Conservation (phyloP, 2,888 invertebrate species). For the Amitus sp. region DNA sequence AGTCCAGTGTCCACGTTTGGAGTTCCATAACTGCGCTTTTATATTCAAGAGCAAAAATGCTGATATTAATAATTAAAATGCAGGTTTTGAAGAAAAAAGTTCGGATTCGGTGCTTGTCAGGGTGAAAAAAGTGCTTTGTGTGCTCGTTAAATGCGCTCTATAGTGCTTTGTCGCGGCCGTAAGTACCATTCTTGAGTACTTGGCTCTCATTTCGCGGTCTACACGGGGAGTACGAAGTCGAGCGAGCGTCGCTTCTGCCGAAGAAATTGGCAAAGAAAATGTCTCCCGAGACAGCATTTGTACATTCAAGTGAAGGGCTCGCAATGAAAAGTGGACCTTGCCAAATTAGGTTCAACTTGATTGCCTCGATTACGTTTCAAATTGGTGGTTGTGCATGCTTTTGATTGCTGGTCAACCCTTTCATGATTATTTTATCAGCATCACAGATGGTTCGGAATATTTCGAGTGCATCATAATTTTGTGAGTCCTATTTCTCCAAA, state of each 20-base stretch:
- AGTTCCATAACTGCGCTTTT: not conserved
- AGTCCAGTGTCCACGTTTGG: too few species aligned
- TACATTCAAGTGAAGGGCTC: constrained; percentile 11
- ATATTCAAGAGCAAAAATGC: not conserved
- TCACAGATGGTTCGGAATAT: too few species aligned
- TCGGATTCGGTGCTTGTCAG: constrained; percentile 15
- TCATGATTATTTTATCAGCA: too few species aligned
- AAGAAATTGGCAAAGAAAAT: constrained; percentile 33
- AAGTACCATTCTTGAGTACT: constrained; percentile 27
- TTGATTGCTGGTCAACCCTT: not conserved
- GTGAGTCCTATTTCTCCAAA: too few species aligned
- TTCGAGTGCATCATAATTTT: too few species aligned
- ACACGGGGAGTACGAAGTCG: constrained; percentile 29
- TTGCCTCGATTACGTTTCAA: constrained; percentile 4
- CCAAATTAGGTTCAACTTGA: constrained; percentile 18
- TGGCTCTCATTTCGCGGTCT: constrained; percentile 31
- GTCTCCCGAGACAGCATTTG: constrained; percentile 17
- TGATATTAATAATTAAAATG: not conserved
- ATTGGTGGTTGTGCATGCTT: not conserved
- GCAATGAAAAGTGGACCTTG: constrained; percentile 13
- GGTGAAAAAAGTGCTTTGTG: constrained; percentile 13
- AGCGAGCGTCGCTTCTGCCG: constrained; percentile 26
- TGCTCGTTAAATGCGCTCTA: constrained; percentile 14
- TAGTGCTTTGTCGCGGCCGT: constrained; percentile 14
- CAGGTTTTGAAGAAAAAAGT: not conserved